Evolutionary conservation across 2,888 invertebrate species (phyloP).

Genomic region (Noctua pronuba): DNA sequence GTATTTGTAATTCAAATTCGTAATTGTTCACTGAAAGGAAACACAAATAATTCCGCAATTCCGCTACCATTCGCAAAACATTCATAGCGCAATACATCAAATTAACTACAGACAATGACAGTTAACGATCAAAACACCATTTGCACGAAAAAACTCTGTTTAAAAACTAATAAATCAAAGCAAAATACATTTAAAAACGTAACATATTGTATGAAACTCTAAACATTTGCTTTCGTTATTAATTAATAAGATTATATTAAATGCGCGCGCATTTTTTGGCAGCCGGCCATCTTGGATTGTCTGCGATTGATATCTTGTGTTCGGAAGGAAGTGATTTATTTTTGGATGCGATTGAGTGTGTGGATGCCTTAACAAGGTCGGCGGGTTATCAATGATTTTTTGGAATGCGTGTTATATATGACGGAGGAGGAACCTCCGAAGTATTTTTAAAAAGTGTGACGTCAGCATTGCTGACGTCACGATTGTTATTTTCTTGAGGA

Average conservation of each 20-base stretch:
- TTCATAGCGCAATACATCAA: conserved; percentile 42
- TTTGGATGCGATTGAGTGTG: conserved; percentile 33
- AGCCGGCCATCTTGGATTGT: conserved; percentile 57
- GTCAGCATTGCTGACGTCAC: no score
- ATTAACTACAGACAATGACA: conserved; percentile 38
- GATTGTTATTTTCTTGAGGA: no score
- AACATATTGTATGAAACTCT: conserved; percentile 38
- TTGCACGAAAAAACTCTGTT: conserved; percentile 32
- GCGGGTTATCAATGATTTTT: conserved; percentile 9
- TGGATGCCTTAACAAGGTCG: conserved; percentile 48
- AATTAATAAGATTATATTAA: conserved; percentile 61
- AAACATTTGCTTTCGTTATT: conserved; percentile 59
- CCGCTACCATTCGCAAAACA: conserved; percentile 17
- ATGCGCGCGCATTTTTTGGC: conserved; percentile 64
- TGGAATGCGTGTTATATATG: neutral
- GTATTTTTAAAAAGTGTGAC: no score
- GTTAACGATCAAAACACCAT: conserved; percentile 45
- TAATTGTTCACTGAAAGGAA: neutral
- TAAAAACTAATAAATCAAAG: conserved; percentile 55
- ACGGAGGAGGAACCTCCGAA: no score
- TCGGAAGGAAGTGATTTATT: conserved; percentile 64
- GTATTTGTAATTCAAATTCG: neutral
- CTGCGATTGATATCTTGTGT: conserved; percentile 50
- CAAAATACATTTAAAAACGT: conserved; percentile 39
- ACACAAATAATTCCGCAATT: conserved; percentile 1